phyloP scores from a whole-genome alignment of 2,113 vertebrate species.

The Butorides virescens region DNA sequence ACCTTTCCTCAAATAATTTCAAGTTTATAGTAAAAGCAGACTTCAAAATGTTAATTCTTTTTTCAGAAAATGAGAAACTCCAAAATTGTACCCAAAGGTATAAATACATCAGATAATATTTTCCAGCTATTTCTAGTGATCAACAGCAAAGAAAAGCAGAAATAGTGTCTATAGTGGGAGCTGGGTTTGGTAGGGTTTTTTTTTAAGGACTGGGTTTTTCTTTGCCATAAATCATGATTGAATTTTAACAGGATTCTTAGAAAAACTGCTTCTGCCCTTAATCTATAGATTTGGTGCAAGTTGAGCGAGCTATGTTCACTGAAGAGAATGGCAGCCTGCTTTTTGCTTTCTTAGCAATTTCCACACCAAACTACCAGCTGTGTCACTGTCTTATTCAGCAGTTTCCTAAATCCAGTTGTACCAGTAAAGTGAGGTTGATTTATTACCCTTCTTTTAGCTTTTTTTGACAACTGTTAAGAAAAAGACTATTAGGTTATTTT shows the following conservation, averaged over 20 bases:
- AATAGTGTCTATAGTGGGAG: not conserved
- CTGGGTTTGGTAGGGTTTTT: not conserved
- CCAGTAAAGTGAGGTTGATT: not conserved
- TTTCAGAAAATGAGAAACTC: not conserved
- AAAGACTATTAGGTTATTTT: not conserved
- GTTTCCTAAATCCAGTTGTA: not conserved
- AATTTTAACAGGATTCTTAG: not conserved
- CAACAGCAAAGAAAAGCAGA: not conserved
- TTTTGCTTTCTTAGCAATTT: conserved; percentile 26
- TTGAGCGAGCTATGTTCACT: not conserved
- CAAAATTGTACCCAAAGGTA: not conserved
- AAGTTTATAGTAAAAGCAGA: not conserved
- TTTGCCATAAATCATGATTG: not conserved
- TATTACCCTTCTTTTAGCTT: not conserved
- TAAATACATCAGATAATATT: not conserved
- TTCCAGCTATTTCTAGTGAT: not conserved
- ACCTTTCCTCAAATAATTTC: not conserved
- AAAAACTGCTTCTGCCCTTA: not conserved
- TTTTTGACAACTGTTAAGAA: not conserved
- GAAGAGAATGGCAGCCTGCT: not conserved
- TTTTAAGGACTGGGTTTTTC: not conserved
- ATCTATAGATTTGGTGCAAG: not conserved
- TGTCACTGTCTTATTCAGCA: not conserved
- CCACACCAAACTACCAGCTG: not conserved
- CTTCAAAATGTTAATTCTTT: not conserved